Percentiles rank a stretch among this genome's conserved stretches.
phyloP scores from a whole-genome alignment of 2,888 invertebrate genomes.

The Tryphoninae sp. region DNA sequence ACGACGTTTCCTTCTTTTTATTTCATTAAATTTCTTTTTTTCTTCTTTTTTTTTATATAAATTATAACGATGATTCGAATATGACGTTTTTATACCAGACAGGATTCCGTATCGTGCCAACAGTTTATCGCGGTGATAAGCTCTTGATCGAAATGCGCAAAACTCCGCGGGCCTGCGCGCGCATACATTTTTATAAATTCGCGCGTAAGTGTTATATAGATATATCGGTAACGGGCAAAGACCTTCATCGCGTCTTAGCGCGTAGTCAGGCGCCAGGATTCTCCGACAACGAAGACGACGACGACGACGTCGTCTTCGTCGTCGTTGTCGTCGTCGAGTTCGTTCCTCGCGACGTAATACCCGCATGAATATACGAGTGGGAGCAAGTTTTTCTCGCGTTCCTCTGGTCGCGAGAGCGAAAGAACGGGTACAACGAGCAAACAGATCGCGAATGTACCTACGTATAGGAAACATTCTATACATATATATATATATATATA shows the following conservation, averaged over 20 bases:
- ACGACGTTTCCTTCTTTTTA: no score
- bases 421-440: slow-evolving; percentile 53
- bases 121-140: not conserved
- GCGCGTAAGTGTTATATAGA: slow-evolving; percentile 3
- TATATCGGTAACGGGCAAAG: slow-evolving; percentile 62
- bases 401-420: slow-evolving; percentile 56
- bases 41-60: no score
- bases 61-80: not conserved
- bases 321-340: slow-evolving; percentile 43
- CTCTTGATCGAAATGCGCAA: not conserved
- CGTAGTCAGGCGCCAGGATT: slow-evolving; percentile 66
- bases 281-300: slow-evolving; percentile 58
- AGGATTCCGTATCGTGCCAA: not conserved
- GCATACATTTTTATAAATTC: not conserved
- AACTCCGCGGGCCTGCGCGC: not conserved
- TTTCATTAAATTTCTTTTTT: no score
- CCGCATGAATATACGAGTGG: slow-evolving; percentile 67
- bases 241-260: slow-evolving; percentile 50
- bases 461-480: slow-evolving; percentile 22
- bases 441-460: slow-evolving; percentile 49
- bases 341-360: slow-evolving; percentile 65
- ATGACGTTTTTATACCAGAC: not conserved
- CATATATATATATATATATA: slow-evolving; percentile 2
- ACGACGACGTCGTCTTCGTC: slow-evolving; percentile 26
- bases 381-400: slow-evolving; percentile 66